Evolutionary conservation across 2,113 vertebrate genomes (phyloP), one percentile per base, ranked within the genome.

Genomic region (Taurulus bubalis): DNA sequence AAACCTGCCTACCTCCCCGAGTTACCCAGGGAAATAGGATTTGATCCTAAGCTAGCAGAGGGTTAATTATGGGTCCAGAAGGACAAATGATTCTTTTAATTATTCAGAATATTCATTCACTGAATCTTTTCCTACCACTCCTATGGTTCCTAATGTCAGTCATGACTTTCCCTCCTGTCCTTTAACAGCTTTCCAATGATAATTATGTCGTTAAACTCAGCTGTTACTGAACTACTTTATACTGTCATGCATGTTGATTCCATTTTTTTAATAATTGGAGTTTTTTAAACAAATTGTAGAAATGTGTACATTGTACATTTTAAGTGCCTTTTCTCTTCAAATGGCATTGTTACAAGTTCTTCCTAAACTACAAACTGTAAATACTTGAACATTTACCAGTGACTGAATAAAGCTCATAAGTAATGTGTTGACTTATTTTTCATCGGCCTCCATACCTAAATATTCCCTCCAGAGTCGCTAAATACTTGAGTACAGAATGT

Each of bases 391-490:
- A 9, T 70, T 64, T 64, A 67, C 12, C 1, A 63, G 1, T 11
- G 2, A 53, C 6, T 64, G 49, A 84, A 83, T 84, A 84, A 68
- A 83, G 40, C 30, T 14, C 22, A 66, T 34, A 26, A 14, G 14
- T 68, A 20, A 32, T 16, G 6, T 58, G 28, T 12, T 67, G 12
- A 26, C 8, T 79, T 49, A 2, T 53, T 80, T 80, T 45, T 66
- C 11, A 10, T 30, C 45, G 4, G 4, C 14, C 11, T 10, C 2
- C 28, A 24, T 6, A 26, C 18, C 16, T 28, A 42, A 51, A 20
- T n/a, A 53, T 30, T 38, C 9, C 3, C 2, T 34, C 32, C 22
- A 6, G 26, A 55, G 7, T 40, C 3, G 16, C 5, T 26, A n/a
- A 2, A 18, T 16, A 14, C 11, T 15, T 28, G 8, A 16, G 18